Base-by-base conservation (phyloP, 92 coral and sea anemone species). In the Zoanthus sansibaricus region DNA sequence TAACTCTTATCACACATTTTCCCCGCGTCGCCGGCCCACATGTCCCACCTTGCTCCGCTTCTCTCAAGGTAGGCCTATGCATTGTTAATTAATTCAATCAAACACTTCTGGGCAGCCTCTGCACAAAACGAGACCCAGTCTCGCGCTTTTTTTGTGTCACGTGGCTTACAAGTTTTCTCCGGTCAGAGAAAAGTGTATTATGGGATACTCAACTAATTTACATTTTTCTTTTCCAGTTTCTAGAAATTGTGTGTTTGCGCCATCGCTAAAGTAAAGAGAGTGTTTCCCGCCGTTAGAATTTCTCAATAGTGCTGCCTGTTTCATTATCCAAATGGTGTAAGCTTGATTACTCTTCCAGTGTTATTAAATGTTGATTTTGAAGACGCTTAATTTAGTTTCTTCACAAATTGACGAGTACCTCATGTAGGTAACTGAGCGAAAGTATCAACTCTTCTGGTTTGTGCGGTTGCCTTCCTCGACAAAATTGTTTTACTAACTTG, bases 231-330 rank as follows among this genome's bases (percentile, higher is more conserved):
- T 92, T 86, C 86, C 84, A 69, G 84, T 91, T 92, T 86, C 86
- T 87, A 68, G 84, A 83, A 76, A 83, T 88, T 88, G 76, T 85
- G 76, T 89, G 9, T 88, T 92, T 87, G 94, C 94, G 89, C 92
- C 94, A 91, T 90, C 90, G 94, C 92, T 73, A 78, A 75, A 86
- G 82, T 79, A 52, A 71, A 83, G 95, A 89, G 82, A 87, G 89
- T 85, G 89, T 94, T 92, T 94, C 98, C 98, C 98, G 98, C 98
- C 93, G 93, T 89, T 89, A 79, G 90, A 86, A 88, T 62, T 79
- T 72, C 86, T 87, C 77, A 93, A 80, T 87, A 71, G 76, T 75
- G 25, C 82, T 61, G 88, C 17, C 17, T 48, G 67, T 14, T 77
- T 66, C 58, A 72, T 31, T 72, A 71, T 51, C 49, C 31, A 67